These are phyloP conservation scores for Zapus hudsonius DNA, from an alignment of 2,113 vertebrate species.

Conservation along the genomic window DNA sequence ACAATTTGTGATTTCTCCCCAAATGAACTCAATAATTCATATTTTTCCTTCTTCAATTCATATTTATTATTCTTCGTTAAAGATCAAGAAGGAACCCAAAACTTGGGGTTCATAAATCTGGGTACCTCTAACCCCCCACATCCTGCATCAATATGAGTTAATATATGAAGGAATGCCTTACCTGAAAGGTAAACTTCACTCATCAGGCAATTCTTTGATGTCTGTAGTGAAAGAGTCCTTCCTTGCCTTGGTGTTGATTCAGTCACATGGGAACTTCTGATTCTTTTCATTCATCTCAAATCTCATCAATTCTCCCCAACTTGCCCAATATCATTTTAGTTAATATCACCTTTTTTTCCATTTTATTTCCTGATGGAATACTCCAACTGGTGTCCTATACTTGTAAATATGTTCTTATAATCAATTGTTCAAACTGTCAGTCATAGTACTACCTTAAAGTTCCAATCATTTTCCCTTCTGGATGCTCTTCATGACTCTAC, in stretches of 20 bases:
- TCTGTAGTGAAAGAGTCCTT: not conserved
- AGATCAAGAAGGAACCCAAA: too few relatives aligned
- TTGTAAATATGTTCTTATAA: not conserved
- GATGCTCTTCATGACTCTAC: not conserved
- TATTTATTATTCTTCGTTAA: too few relatives aligned
- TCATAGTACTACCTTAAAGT: not conserved
- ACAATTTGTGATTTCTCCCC: too few relatives aligned
- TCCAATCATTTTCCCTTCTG: not conserved
- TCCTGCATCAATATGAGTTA: rapidly evolving
- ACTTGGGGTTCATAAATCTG: too few relatives aligned
- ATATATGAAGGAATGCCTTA: not conserved
- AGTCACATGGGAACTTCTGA: not conserved
- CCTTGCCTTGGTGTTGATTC: not conserved
- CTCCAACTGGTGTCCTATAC: not conserved
- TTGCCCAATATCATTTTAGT: not conserved
- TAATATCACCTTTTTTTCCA: not conserved
- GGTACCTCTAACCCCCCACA: too few relatives aligned
- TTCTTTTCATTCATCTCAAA: not conserved
- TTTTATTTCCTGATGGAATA: not conserved
- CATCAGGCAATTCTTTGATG: not conserved
- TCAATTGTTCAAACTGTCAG: not conserved
- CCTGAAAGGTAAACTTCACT: not conserved
- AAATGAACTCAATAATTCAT: too few relatives aligned
- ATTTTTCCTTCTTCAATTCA: too few relatives aligned
- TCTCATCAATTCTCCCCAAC: not conserved